Evolutionary conservation across 2,888 invertebrate genomes (phyloP), one percentile per base, ranked within the genome.

Genomic region (Hypomecis punctinalis): DNA sequence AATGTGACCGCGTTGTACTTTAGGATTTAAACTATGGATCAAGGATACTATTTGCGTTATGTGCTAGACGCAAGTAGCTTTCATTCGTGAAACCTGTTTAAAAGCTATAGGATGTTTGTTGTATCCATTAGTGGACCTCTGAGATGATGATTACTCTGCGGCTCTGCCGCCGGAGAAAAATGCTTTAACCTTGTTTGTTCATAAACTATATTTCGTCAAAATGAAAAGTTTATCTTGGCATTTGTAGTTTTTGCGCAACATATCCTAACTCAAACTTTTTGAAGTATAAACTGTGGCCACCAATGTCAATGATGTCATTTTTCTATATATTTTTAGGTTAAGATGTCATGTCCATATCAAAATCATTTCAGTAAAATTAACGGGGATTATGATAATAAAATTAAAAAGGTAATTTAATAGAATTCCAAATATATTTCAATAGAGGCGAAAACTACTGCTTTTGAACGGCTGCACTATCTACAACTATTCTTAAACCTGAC

Each of bases 291-390:
- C 5, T 13, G 0, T 8, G 5, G 10, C 33, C 5, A 33, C 3
- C 33, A 67, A 59, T 61, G 39, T 65, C 68, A 67, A 66, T 11
- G 6, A 11, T 65, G 68, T 57, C 56, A 67, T 62, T 63, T 72
- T 70, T 66, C 63, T 55, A 57, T 52, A 33, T 48, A 46, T 61
- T 63, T 74, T 46, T 85, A 86, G 84, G 81, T 89, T 88, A 90
- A 85, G 79, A 92, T 92, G 92, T 84, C 89, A 89, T 92, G 93
- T 84, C 91, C 92, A 74, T 91, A 86, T 90, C 90, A 93, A 84
- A 89, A 91, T 82, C 85, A 93, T 80, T 37, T 61, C n/a, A 86
- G 86, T 65, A 86, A 84, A 73, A 80, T 85, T 65, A 68, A 76
- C 72, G 73, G 79, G 68, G 82, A 78, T 70, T 80, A 80, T 71